phyloP scores from a whole-genome alignment of 2,888 invertebrate genomes.

The Junonia oenone region DNA sequence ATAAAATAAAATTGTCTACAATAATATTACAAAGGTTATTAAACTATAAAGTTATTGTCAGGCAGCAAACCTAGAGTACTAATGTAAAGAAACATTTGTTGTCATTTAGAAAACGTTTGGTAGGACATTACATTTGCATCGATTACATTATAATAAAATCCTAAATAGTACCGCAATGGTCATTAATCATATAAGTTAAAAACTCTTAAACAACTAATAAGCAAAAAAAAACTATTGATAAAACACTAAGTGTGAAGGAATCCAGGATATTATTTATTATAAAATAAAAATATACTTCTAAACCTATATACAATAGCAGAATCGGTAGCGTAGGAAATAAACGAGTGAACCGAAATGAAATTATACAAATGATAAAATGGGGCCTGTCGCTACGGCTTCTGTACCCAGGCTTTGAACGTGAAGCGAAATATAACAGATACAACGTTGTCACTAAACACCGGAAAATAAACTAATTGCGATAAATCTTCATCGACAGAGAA shows the following conservation, averaged over 20 bases:
- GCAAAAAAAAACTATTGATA: conserved; percentile 30
- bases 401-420: conserved; percentile 22
- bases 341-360: not conserved
- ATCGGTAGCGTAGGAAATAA: not conserved
- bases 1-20: not conserved
- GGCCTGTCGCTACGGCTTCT: not conserved
- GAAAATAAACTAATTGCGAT: conserved; percentile 24
- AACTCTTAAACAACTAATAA: conserved; percentile 38
- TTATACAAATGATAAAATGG: not conserved
- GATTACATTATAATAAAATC: conserved; percentile 1
- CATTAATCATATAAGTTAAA: conserved; percentile 38
- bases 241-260: conserved; percentile 1
- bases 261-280: not conserved
- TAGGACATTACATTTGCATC: conserved; percentile 14
- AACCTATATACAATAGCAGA: conserved; percentile 10
- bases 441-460: conserved; percentile 39
- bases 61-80: conserved; percentile 54
- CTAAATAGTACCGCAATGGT: conserved; percentile 42
- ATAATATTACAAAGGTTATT: not conserved
- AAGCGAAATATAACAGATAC: conserved; percentile 17
- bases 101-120: conserved; percentile 25
- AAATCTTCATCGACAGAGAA: conserved; percentile 21
- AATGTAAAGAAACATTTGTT: conserved; percentile 35
- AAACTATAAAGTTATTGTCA: conserved; percentile 52
- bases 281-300: conserved; percentile 7